Percentiles rank a stretch among this genome's conserved stretches.
Conservation (phyloP, 2,888 invertebrate species). For the Eudemis profundana region DNA sequence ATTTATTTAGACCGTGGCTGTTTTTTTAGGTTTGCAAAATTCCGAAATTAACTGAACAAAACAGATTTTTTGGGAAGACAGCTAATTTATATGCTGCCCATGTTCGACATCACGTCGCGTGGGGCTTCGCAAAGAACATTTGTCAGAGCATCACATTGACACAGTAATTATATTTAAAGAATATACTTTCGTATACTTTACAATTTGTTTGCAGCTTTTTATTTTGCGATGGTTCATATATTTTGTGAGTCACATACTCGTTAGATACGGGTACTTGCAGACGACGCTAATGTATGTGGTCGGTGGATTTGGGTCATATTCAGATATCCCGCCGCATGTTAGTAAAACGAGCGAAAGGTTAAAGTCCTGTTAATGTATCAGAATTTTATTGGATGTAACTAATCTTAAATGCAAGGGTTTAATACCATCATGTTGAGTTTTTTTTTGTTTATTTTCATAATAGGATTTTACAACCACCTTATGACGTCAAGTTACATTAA, state of each 20-base stretch:
- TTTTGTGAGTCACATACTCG: conserved; percentile 11
- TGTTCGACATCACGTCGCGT: conserved; percentile 65
- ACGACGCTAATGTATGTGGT: conserved; percentile 17
- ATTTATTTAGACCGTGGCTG: background rate
- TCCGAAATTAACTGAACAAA: conserved; percentile 19
- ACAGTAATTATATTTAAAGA: conserved; percentile 52
- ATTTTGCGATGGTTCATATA: conserved; percentile 15
- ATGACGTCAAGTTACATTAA: too few relatives aligned
- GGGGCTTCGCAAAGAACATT: conserved; percentile 73
- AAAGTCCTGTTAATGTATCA: background rate
- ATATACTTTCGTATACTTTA: conserved; percentile 29
- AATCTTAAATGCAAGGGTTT: background rate
- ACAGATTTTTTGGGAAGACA: conserved; percentile 28
- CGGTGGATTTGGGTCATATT: conserved; percentile 14
- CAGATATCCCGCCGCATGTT: background rate
- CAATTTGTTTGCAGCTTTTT: conserved; percentile 21
- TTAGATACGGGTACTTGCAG: conserved; percentile 35
- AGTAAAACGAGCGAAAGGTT: background rate
- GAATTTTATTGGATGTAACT: background rate
- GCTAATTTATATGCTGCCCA: conserved; percentile 71
- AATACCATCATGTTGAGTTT: background rate
- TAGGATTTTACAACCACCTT: too few relatives aligned
- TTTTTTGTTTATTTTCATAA: too few relatives aligned
- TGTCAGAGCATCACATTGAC: conserved; percentile 67
- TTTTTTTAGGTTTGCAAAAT: conserved; percentile 10